These are phyloP conservation scores for Geotrypetes seraphini DNA, from an alignment of 2,797 vertebrate species.

Conservation along the genomic window DNA sequence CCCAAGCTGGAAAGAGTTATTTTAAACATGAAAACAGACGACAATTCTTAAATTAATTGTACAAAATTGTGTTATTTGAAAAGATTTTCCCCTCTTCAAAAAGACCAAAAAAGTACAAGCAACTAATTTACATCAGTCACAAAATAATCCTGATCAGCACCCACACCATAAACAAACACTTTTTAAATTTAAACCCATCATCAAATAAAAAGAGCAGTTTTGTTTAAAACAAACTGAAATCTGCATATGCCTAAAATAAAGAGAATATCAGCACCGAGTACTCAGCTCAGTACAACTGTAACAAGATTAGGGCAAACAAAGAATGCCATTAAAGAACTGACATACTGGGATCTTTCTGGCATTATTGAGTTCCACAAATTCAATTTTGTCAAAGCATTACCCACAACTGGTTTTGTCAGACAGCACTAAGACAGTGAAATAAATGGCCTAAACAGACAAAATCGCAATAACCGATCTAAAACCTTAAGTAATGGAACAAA, in stretches of 20 bases:
- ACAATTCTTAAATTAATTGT: slow-evolving; percentile 69
- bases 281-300: slow-evolving; percentile 18
- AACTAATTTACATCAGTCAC: slow-evolving; percentile 60
- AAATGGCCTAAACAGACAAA: too few species aligned
- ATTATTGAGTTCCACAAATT: slow-evolving; percentile 15
- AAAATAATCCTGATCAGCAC: slow-evolving; percentile 56
- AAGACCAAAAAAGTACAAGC: slow-evolving; percentile 52
- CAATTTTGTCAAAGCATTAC: slow-evolving; percentile 12
- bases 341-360: slow-evolving; percentile 47
- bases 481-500: too few species aligned
- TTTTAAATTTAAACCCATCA: slow-evolving; percentile 45
- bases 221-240: slow-evolving; percentile 38
- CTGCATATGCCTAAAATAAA: slow-evolving; percentile 45
- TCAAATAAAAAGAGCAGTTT: slow-evolving; percentile 40
- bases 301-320: slow-evolving; percentile 15
- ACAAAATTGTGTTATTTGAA: slow-evolving; percentile 70
- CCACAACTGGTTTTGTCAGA: slow-evolving; percentile 1
- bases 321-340: slow-evolving; percentile 26
- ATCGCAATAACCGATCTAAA: too few species aligned
- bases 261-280: slow-evolving; percentile 33
- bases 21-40: slow-evolving; percentile 63
- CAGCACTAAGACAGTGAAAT: too few species aligned
- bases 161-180: slow-evolving; percentile 41
- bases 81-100: slow-evolving; percentile 49
- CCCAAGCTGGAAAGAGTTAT: slow-evolving; percentile 55